Evolutionary conservation across 2,113 vertebrate species (phyloP).

Genomic region (Xenus cinereus): DNA sequence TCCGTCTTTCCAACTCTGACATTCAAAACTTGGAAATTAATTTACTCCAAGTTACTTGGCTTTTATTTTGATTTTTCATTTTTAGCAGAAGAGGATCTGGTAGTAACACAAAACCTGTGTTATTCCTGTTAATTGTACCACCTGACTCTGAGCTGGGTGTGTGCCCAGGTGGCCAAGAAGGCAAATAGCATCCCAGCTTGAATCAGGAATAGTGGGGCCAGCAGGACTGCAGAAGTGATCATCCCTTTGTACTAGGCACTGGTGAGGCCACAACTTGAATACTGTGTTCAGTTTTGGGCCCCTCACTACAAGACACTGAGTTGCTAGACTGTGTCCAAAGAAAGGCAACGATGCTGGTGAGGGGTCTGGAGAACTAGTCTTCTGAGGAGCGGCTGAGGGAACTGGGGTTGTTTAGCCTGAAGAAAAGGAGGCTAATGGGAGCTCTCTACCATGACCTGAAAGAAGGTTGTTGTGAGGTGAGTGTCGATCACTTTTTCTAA

Average conservation of each 20-base stretch:
- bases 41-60: background rate
- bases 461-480: background rate
- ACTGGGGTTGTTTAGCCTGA: background rate
- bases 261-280: rapidly evolving
- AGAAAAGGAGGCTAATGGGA: background rate
- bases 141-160: background rate
- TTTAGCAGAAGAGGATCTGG: background rate
- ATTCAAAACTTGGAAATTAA: background rate
- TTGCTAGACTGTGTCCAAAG: rapidly evolving
- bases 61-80: background rate
- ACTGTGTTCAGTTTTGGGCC: background rate
- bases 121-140: background rate
- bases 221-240: background rate
- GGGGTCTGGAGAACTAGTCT: background rate
- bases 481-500: rapidly evolving
- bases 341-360: background rate
- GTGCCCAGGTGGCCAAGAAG: background rate
- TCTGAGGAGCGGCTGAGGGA: background rate
- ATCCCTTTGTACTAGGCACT: rapidly evolving
- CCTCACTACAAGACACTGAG: background rate
- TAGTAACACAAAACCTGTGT: background rate
- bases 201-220: background rate
- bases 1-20: background rate
- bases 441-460: background rate
- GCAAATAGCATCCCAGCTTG: background rate